Evolutionary conservation across 2,888 invertebrate species (phyloP).

Genomic region (Baccha elongata): DNA sequence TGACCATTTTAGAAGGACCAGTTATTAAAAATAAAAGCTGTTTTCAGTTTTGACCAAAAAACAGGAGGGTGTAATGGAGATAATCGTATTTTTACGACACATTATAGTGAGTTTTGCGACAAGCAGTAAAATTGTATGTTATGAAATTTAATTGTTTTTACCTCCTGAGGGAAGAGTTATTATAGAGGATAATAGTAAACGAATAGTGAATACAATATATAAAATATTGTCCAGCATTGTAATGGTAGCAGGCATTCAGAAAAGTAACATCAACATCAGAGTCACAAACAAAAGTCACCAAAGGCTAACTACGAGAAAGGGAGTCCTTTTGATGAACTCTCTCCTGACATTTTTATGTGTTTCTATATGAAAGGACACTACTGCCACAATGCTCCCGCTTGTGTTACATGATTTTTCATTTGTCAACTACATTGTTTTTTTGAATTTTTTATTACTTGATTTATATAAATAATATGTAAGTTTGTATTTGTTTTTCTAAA

Average conservation of each 20-base stretch:
- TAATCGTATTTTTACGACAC: conserved; percentile 74
- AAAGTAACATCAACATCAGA: conserved; percentile 60
- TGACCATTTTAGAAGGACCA: conserved; percentile 32
- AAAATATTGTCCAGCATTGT: conserved; percentile 20
- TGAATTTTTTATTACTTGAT: conserved; percentile 34
- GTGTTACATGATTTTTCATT: conserved; percentile 68
- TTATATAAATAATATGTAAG: conserved; percentile 18
- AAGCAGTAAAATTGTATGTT: conserved; percentile 70
- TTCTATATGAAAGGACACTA: too few species aligned
- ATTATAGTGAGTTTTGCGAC: conserved; percentile 72
- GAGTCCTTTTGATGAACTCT: conserved; percentile 67
- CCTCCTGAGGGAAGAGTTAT: conserved; percentile 57
- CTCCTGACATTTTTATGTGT: conserved; percentile 38
- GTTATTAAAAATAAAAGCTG: conserved; percentile 70
- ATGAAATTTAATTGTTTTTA: conserved; percentile 73
- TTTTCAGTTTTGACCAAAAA: conserved; percentile 66
- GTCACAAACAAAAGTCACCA: conserved; percentile 64
- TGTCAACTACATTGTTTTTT: conserved; percentile 61
- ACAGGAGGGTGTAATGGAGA: conserved; percentile 53
- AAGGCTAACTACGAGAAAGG: conserved; percentile 62
- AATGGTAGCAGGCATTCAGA: conserved; percentile 31
- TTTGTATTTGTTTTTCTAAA: conserved; percentile 5
- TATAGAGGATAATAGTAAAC: conserved; percentile 52
- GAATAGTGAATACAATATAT: conserved; percentile 50
- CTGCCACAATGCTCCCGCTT: conserved; percentile 23